Evolutionary conservation across 2,113 vertebrate genomes (phyloP).

Genomic region (Diadophis punctatus): DNA sequence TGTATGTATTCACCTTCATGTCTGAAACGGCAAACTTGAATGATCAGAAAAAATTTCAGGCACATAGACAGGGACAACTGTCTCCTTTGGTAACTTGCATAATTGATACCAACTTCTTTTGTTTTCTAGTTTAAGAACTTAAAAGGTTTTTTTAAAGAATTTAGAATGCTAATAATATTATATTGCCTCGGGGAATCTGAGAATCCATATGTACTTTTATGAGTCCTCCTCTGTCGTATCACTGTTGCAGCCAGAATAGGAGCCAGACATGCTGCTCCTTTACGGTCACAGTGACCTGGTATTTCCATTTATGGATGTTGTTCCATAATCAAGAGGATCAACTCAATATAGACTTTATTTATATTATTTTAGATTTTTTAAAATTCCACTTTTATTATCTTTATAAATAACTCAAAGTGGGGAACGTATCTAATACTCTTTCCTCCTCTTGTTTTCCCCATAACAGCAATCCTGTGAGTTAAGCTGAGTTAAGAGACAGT

Average conservation of each 20-base stretch:
- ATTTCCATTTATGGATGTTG: not conserved
- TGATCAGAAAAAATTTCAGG: constrained; percentile 9
- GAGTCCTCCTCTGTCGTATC: constrained; percentile 1
- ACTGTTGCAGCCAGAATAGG: constrained; percentile 4
- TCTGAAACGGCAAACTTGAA: not conserved
- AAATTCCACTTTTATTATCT: not conserved
- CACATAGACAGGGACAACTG: not conserved
- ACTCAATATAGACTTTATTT: not conserved
- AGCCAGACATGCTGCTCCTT: not conserved
- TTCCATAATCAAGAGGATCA: not conserved
- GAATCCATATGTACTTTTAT: constrained; percentile 11
- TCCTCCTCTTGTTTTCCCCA: not conserved
- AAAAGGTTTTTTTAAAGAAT: not conserved
- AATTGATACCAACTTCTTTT: constrained; percentile 1
- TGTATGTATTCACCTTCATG: not conserved
- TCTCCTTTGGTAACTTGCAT: constrained; percentile 9
- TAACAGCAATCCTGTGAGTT: not conserved
- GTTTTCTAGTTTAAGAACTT: constrained; percentile 20
- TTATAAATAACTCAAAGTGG: not conserved
- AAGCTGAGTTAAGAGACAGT: not conserved
- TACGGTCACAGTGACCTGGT: not conserved
- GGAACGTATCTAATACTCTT: not conserved
- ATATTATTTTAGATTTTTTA: not conserved
- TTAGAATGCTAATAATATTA: constrained; percentile 9
- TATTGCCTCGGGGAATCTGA: not conserved